phyloP scores from a whole-genome alignment of 2,888 invertebrate genomes.

The Rhyacophila evoluta region DNA sequence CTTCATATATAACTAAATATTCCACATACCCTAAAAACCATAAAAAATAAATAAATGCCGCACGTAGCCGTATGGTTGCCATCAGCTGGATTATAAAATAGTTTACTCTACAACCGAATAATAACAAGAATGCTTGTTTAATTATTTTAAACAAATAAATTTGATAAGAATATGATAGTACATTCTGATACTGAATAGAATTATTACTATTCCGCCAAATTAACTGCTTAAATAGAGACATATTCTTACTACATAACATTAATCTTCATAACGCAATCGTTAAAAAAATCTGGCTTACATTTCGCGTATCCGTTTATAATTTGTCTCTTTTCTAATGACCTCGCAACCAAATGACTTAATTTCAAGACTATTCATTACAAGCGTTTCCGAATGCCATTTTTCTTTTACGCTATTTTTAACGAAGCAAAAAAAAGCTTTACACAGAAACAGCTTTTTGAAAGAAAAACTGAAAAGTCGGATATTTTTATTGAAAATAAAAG shows the following conservation, averaged over 20 bases:
- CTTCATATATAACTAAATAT: too few species aligned
- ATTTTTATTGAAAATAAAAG: too few species aligned
- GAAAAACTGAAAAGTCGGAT: too few species aligned
- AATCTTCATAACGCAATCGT: slow-evolving; percentile 2
- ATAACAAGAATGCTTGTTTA: too few species aligned
- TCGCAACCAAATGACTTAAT: background rate
- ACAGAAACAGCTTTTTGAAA: too few species aligned
- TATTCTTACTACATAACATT: background rate
- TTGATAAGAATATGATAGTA: background rate
- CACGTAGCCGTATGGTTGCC: too few species aligned
- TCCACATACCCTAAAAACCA: too few species aligned
- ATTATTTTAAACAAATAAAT: background rate
- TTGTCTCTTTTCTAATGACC: background rate
- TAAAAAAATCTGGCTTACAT: slow-evolving; percentile 20
- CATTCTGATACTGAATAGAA: background rate
- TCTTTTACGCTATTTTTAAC: background rate
- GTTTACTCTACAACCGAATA: too few species aligned
- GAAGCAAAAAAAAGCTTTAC: background rate
- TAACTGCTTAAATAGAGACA: background rate
- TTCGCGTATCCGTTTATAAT: slow-evolving; percentile 10
- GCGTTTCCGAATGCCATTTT: background rate
- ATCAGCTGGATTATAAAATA: too few species aligned
- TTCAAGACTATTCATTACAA: background rate
- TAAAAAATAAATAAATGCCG: too few species aligned
- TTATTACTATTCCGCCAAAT: background rate